These are phyloP conservation scores for Cyanistes caeruleus DNA, from an alignment of 2,113 vertebrate genomes.

Conservation along the genomic window DNA sequence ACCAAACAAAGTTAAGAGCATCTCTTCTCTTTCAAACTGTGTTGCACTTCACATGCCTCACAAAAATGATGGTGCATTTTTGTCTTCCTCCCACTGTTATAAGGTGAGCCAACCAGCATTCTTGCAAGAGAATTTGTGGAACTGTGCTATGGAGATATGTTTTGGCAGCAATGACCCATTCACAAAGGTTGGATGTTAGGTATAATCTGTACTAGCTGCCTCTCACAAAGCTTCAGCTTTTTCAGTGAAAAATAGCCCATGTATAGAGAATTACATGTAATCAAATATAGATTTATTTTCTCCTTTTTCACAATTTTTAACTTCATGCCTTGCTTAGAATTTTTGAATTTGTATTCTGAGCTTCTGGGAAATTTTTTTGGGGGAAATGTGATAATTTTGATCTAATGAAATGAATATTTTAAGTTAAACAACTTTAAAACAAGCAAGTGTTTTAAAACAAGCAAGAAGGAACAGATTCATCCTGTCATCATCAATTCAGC, in stretches of 20 bases:
- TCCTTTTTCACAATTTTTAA: not conserved
- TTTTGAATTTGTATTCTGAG: not conserved
- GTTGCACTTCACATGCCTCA: not conserved
- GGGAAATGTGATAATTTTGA: not conserved
- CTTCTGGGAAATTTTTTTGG: fast-evolving
- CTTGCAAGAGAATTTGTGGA: not conserved
- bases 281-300: not conserved
- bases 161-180: not conserved
- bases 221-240: not conserved
- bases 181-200: not conserved
- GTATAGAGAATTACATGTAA: not conserved
- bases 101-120: not conserved
- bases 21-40: not conserved
- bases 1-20: not conserved
- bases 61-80: not conserved
- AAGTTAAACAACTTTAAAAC: not conserved
- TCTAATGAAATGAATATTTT: not conserved
- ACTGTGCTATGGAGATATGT: not conserved
- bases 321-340: not conserved
- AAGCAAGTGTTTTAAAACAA: not conserved
- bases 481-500: not conserved
- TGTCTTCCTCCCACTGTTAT: not conserved
- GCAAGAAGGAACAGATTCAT: not conserved
- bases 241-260: not conserved
- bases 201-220: not conserved